Percentiles rank a stretch among this genome's conserved stretches.
Conservation (phyloP, 2,797 vertebrate genomes). For the Pampus argenteus region DNA sequence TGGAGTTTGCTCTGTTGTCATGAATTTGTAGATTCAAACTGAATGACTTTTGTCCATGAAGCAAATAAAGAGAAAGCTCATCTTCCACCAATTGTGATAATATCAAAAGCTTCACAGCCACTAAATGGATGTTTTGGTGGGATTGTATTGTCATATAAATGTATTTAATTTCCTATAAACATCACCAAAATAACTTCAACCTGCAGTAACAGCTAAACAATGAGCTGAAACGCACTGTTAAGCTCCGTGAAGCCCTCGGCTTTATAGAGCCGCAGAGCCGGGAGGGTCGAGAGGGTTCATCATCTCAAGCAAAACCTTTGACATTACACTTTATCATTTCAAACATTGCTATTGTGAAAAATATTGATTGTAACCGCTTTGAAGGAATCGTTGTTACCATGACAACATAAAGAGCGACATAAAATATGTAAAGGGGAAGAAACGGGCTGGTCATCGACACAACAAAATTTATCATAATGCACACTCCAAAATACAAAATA, state of each 20-base stretch:
- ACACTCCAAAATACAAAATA: conserved; percentile 20
- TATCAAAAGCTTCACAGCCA: background rate
- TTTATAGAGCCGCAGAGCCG: background rate
- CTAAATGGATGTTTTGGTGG: background rate
- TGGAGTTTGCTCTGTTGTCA: background rate
- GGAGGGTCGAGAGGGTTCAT: background rate
- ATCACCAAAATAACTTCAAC: conserved; percentile 2
- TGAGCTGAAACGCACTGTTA: too few relatives aligned
- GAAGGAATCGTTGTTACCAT: background rate
- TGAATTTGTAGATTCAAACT: too few relatives aligned
- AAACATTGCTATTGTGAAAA: background rate
- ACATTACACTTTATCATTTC: background rate
- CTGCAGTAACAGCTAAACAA: background rate
- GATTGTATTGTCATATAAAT: background rate
- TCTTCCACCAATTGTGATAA: background rate
- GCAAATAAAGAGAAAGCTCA: background rate
- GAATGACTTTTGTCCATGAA: background rate
- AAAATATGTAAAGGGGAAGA: background rate
- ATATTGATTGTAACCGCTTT: background rate
- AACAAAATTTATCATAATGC: conserved; percentile 1
- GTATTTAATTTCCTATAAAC: background rate
- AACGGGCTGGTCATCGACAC: background rate
- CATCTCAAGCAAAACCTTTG: background rate
- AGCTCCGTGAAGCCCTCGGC: too few relatives aligned
- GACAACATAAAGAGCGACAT: conserved; percentile 9